These are phyloP conservation scores for Diuraphis noxia DNA, from an alignment of 1,140 invertebrate genomes.

Conservation along the genomic window DNA sequence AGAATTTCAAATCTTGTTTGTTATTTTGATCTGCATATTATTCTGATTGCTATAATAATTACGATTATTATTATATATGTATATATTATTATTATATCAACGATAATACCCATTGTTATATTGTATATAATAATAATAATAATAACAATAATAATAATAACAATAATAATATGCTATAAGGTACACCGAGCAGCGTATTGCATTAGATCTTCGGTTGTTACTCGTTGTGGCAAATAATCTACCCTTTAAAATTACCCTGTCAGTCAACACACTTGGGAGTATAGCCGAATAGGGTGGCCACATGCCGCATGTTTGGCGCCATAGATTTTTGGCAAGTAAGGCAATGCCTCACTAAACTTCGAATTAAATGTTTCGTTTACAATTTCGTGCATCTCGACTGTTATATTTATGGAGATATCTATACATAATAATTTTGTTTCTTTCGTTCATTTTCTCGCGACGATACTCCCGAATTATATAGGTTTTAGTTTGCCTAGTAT, in stretches of 20 bases:
- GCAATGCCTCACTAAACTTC: background rate
- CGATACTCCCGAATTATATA: background rate
- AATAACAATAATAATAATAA: no score
- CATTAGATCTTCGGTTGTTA: background rate
- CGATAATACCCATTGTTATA: background rate
- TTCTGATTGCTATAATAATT: background rate
- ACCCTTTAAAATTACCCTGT: background rate
- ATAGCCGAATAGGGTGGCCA: no score
- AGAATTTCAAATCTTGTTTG: background rate
- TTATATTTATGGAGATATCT: background rate
- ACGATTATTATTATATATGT: background rate
- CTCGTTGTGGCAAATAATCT: background rate
- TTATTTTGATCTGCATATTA: background rate
- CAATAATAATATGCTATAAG: no score
- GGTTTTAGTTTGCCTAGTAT: background rate
- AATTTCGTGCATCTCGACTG: background rate
- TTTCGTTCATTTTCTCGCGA: background rate
- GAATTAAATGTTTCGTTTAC: background rate
- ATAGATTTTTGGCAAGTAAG: conserved; percentile 2
- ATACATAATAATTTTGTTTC: background rate
- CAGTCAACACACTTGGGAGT: background rate
- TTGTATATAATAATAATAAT: no score
- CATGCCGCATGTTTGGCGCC: background rate
- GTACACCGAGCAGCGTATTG: background rate
- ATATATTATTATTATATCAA: background rate